Conservation (phyloP, 2,888 invertebrate genomes). For the Drosophila monieri region DNA sequence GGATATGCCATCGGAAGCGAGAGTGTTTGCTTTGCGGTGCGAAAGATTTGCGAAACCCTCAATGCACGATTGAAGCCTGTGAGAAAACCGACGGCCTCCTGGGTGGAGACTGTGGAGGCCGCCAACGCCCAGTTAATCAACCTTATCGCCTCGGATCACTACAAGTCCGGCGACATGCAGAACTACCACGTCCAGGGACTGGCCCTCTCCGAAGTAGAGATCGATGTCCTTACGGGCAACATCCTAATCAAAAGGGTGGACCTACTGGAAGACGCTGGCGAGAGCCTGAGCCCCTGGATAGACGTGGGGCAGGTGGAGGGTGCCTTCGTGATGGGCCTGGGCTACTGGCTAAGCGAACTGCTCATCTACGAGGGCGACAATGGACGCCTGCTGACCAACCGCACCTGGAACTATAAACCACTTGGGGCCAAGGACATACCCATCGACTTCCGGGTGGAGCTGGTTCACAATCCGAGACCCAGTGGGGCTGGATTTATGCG, state of each 20-base stretch:
- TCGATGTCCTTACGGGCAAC: constrained; percentile 92
- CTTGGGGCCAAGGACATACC: constrained; percentile 92
- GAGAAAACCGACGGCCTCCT: constrained; percentile 84
- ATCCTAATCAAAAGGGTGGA: constrained; percentile 88
- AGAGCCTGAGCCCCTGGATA: constrained; percentile 89
- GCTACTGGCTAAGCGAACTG: constrained; percentile 91
- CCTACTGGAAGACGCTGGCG: constrained; percentile 89
- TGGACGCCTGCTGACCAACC: constrained; percentile 89
- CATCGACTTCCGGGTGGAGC: constrained; percentile 89
- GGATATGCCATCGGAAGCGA: constrained; percentile 91
- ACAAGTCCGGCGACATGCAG: constrained; percentile 85
- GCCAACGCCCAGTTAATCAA: constrained; percentile 83
- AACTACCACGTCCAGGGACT: constrained; percentile 88
- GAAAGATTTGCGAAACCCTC: constrained; percentile 88
- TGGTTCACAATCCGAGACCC: constrained; percentile 85
- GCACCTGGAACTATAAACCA: constrained; percentile 93
- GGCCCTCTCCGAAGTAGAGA: constrained; percentile 88
- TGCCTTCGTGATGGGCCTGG: constrained; percentile 91
- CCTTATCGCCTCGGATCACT: constrained; percentile 87
- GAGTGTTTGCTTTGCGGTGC: constrained; percentile 86
- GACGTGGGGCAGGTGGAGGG: constrained; percentile 93
- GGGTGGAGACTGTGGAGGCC: constrained; percentile 84
- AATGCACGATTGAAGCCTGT: constrained; percentile 86
- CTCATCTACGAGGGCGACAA: constrained; percentile 87
- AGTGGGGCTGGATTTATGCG: constrained; percentile 88